phyloP scores from a whole-genome alignment of 2,797 vertebrate species.

The Tenualosa ilisha region DNA sequence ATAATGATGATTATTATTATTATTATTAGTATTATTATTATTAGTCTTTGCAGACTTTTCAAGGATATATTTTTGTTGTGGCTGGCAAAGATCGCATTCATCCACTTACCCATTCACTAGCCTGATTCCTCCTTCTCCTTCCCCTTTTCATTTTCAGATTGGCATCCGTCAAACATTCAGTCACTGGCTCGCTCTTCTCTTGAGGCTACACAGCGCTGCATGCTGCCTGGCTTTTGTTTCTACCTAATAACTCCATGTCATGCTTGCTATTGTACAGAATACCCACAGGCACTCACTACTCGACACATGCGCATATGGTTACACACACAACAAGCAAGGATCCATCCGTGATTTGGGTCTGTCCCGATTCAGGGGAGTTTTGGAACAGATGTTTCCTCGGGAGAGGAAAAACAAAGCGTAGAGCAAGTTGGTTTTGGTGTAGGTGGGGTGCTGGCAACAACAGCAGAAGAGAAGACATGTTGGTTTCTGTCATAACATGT shows the following conservation, averaged over 20 bases:
- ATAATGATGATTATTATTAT: not conserved
- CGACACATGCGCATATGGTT: slow-evolving; percentile 33
- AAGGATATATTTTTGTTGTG: not conserved
- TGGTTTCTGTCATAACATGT: slow-evolving; percentile 28
- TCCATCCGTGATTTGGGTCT: not conserved
- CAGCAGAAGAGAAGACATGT: not conserved
- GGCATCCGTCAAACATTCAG: not conserved
- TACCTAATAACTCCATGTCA: slow-evolving; percentile 9
- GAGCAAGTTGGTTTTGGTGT: not conserved
- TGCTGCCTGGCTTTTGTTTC: slow-evolving; percentile 11
- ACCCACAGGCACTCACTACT: slow-evolving; percentile 30
- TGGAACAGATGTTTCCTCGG: slow-evolving; percentile 9
- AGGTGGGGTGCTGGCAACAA: not conserved
- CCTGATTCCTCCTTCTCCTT: not conserved
- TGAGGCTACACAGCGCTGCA: slow-evolving; percentile 4
- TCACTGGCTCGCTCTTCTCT: not conserved
- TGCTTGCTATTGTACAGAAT: slow-evolving; percentile 36
- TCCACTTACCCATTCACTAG: not conserved
- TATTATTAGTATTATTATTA: not conserved
- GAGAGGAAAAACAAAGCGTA: not conserved
- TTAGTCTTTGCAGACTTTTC: not conserved
- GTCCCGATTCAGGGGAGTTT: slow-evolving; percentile 18
- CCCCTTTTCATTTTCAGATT: not conserved
- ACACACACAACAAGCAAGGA: slow-evolving; percentile 13
- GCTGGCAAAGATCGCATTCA: not conserved